Evolutionary conservation across 2,888 invertebrate genomes (phyloP), one percentile per base, ranked within the genome.

Genomic region (Terebella lapidaria): DNA sequence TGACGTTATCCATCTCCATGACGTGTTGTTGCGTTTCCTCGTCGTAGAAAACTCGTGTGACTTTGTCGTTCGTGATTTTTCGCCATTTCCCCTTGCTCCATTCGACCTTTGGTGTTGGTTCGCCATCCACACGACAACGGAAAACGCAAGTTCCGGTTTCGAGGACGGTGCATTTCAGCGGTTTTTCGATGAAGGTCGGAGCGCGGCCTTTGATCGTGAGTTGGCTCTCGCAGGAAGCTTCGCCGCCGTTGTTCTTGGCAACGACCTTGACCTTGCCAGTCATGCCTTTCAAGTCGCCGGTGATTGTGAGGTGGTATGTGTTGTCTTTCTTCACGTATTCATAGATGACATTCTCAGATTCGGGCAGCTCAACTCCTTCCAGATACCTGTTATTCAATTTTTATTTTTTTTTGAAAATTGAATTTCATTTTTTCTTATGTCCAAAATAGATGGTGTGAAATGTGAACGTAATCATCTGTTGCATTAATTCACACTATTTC

Each of bases 221-320:
- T n/a, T 71, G 71, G 26, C 78, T 84, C 70, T 85, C 61, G 45
- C 74, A 86, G 27, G 85, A 84, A 4, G 86, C 86, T 77, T 89
- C 87, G 54, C 89, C 90, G 58, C 86, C 87, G 60, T 84, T 79
- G 81, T 89, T 90, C 68, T 84, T 85, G n/a, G 88, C 89, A 63
- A 84, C 85, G 69, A 88, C 85, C 63, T 84, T 83, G 79, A 89
- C 88, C 69, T 85, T 85, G 66, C 90, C 90, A 72, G 87, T 87
- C 84, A 89, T 87, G 80, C 87, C 87, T 46, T 88, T 87, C 75
- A 86, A 87, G 61, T 88, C 88, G 79, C 89, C 88, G 65, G 84
- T 82, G 71, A 91, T 86, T 68, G 85, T 83, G 72, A 90, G 82
- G 69, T 86, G 86, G 66, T 74, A 73, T 64, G 86, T 86, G 74